Percentiles rank a stretch among this genome's conserved stretches.
Conservation (phyloP, 2,113 vertebrate species). For the Talpa occidentalis region DNA sequence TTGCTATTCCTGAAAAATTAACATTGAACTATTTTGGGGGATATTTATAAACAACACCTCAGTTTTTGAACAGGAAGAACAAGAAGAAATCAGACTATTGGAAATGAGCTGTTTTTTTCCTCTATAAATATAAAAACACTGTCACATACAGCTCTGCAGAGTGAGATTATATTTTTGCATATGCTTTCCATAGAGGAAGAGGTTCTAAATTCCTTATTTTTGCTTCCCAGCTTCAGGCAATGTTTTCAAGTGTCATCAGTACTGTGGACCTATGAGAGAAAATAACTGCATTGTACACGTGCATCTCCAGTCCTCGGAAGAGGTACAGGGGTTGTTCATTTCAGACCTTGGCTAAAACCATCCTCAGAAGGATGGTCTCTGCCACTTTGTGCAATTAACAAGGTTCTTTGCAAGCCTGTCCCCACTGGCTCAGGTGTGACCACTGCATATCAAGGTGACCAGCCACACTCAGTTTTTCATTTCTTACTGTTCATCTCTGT, state of each 20-base stretch:
- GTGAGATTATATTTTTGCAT: slow-evolving; percentile 54
- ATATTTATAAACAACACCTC: slow-evolving; percentile 61
- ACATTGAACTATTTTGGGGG: not conserved
- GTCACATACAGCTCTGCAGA: not conserved
- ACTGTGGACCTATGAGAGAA: not conserved
- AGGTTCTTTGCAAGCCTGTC: not conserved
- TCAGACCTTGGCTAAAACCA: not conserved
- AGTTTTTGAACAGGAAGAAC: slow-evolving; percentile 48
- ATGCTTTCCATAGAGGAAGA: not conserved
- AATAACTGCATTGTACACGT: not conserved
- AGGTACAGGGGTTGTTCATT: not conserved
- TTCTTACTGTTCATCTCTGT: not conserved
- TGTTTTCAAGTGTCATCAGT: not conserved
- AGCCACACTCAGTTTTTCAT: not conserved
- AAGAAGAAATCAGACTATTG: slow-evolving; percentile 4
- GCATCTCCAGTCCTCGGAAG: not conserved
- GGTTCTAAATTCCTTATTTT: slow-evolving; percentile 20
- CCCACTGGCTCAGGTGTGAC: not conserved
- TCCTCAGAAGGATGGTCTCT: not conserved
- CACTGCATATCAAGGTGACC: not conserved
- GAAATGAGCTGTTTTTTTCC: slow-evolving; percentile 16
- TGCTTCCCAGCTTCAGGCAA: not conserved
- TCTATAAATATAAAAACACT: slow-evolving; percentile 31
- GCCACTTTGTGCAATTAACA: not conserved
- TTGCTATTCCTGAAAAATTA: not conserved